Evolutionary conservation across 1,140 invertebrate species (phyloP).

Genomic region (Pygmarrhopalites habei): DNA sequence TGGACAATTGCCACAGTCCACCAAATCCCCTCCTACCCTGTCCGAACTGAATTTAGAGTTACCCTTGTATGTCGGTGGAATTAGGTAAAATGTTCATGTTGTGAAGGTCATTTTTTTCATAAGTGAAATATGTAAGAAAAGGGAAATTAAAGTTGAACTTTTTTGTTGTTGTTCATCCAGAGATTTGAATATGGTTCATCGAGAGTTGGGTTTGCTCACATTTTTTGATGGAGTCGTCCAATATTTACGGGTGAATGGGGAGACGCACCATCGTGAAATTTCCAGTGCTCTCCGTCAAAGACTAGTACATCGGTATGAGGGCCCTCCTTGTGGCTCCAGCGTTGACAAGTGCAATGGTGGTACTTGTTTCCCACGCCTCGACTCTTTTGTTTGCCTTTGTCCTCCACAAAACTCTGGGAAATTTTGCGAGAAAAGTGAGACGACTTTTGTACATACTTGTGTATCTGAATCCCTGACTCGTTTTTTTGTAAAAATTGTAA

Average conservation of each 20-base stretch:
- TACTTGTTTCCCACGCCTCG: slow-evolving; percentile 60
- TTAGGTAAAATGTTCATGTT: too few relatives aligned
- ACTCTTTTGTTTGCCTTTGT: slow-evolving; percentile 64
- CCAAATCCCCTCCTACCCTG: slow-evolving; percentile 61
- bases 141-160: too few relatives aligned
- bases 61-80: slow-evolving; percentile 73
- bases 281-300: slow-evolving; percentile 43
- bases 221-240: slow-evolving; percentile 77
- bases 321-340: slow-evolving; percentile 59
- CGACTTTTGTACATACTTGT: too few relatives aligned
- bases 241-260: slow-evolving; percentile 72
- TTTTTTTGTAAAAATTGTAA: too few relatives aligned
- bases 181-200: slow-evolving; percentile 60
- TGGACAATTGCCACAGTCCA: slow-evolving; percentile 56
- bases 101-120: too few relatives aligned
- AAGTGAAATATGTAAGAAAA: too few relatives aligned
- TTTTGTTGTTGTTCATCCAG: slow-evolving; percentile 40
- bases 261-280: slow-evolving; percentile 49
- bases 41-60: slow-evolving; percentile 75
- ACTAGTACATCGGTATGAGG: slow-evolving; percentile 58
- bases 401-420: slow-evolving; percentile 57
- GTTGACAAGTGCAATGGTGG: slow-evolving; percentile 66
- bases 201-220: slow-evolving; percentile 66
- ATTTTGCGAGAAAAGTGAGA: slow-evolving; percentile 57
- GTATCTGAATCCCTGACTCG: too few relatives aligned